Evolutionary conservation across 23 tunicate genomes (phyloP), one percentile per base, ranked within the genome.

Genomic region (Phallusia fumigata): DNA sequence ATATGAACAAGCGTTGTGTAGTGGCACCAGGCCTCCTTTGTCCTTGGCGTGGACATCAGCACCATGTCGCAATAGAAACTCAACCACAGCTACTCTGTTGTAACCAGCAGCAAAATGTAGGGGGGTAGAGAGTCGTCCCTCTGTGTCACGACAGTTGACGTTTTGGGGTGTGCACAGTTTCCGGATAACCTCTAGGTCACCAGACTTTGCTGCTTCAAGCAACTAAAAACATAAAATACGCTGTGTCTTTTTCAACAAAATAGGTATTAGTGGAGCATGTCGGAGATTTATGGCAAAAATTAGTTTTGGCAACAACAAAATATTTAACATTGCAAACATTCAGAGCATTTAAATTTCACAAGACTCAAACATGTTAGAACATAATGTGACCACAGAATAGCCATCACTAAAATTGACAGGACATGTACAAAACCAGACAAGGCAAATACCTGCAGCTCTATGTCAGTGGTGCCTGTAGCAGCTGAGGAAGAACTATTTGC

Each of bases 31-130:
- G 12, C 99, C 99, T 22, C 99, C 99, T 82, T 96, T 96, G 77
- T 96, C 99, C 65, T 96, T 96, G 33, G 99, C 99, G 64, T 96
- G 99, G 6, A 96, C 99, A 75, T 96, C 99, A 0, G 99, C 99
- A 32, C 99, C 96, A 50, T 96, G 84, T 0, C 82, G 73, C n/a
- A 96, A 87, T 24, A 96, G 85, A 73, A 80, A 91, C 53, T 96
- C 99, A 0, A 96, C 99, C 12, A 88, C 87, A 16, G 89, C 47
- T 32, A 96, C 88, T 24, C 99, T 65, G 84, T 96, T 96, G 87
- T 96, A 96, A 26, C 99, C 99, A 24, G 96, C 96, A 22, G 99
- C 99, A 76, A 96, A 96, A 58, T 96, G 99, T 8, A 96, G 65
- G 22, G 99, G 96, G 32, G 99, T 96, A 32, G 99, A 96, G 18